Evolutionary conservation across 2,113 vertebrate genomes (phyloP).

Genomic region (Arizona elegans): DNA sequence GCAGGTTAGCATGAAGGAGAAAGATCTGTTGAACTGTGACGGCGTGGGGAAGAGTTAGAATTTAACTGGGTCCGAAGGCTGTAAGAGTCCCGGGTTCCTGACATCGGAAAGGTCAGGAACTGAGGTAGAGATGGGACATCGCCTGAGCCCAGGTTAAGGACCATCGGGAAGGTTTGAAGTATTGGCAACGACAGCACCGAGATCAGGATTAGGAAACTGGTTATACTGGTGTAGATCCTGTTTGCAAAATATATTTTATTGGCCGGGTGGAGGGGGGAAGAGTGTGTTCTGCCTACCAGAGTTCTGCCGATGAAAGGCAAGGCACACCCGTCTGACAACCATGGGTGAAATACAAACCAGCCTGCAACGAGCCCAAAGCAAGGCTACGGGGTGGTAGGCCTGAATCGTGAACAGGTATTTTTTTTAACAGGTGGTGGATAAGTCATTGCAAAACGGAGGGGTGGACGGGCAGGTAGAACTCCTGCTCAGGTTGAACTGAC

Average conservation of each 20-base stretch:
- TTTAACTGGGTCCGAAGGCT: not conserved
- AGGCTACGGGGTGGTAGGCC: not conserved
- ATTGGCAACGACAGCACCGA: not conserved
- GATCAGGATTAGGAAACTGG: not conserved
- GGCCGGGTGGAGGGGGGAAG: fast-evolving
- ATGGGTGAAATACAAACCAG: not conserved
- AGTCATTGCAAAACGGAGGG: not conserved
- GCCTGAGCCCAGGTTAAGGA: not conserved
- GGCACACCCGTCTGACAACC: not conserved
- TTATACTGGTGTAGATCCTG: too few relatives aligned
- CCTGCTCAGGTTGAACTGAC: not conserved
- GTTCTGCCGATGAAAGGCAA: not conserved
- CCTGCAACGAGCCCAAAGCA: not conserved
- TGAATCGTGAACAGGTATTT: not conserved
- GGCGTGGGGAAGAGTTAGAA: not conserved
- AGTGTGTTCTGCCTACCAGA: not conserved
- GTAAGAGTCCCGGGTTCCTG: not conserved
- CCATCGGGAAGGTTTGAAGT: not conserved
- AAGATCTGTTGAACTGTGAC: not conserved
- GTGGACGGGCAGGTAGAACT: too few relatives aligned
- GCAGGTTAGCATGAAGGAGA: not conserved
- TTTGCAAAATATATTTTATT: not conserved
- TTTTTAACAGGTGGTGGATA: too few relatives aligned
- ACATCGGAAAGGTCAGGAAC: not conserved
- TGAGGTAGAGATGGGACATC: conserved; percentile 9